Percentiles rank a stretch among this genome's conserved stretches.
Evolutionary conservation across 2,113 vertebrate genomes (phyloP).

Genomic region (Bubo blakistoni): DNA sequence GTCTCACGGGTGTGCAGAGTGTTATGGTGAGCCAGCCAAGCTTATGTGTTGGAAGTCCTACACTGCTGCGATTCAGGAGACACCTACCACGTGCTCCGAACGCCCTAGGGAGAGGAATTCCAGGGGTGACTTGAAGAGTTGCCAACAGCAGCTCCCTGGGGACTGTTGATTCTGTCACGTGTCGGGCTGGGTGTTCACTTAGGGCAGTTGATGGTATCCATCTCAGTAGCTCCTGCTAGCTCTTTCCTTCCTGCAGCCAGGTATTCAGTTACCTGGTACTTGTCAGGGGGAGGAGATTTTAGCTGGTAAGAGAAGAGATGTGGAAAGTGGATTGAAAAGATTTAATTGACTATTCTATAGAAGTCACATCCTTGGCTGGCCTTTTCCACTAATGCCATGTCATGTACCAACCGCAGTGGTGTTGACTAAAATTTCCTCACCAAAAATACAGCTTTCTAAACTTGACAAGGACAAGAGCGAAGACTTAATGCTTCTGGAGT

Average conservation of each 20-base stretch:
- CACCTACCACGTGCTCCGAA: fast-evolving
- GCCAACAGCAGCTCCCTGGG: neutral
- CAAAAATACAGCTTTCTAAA: neutral
- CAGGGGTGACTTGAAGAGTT: neutral
- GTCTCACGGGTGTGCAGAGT: neutral
- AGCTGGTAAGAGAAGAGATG: neutral
- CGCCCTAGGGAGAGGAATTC: neutral
- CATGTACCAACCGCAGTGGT: neutral
- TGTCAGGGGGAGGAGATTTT: neutral
- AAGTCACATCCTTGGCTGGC: neutral
- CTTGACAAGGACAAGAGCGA: neutral
- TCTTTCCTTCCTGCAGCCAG: neutral
- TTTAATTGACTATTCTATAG: neutral
- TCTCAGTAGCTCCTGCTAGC: neutral
- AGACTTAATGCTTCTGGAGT: neutral
- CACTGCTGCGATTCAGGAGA: neutral
- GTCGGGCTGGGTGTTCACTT: neutral
- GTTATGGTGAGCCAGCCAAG: neutral
- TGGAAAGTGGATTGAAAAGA: neutral
- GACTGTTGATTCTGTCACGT: neutral
- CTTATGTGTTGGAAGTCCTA: fast-evolving
- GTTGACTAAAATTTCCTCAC: neutral
- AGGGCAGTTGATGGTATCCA: neutral
- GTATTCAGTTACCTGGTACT: neutral
- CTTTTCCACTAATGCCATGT: neutral